Evolutionary conservation across 2,113 vertebrate genomes (phyloP).

Genomic region (Candoia aspera): DNA sequence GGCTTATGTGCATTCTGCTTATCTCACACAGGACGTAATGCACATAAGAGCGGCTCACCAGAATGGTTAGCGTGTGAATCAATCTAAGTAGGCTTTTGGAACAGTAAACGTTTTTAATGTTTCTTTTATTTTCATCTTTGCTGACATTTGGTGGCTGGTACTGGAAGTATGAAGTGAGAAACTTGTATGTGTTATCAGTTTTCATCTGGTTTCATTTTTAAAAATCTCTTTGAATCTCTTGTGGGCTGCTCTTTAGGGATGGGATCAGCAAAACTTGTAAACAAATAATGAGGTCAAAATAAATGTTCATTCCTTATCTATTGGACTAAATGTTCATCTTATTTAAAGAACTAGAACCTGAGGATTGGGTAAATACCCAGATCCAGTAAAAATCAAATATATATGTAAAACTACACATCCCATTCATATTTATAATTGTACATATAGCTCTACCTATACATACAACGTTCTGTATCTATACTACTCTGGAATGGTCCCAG

Average conservation of each 20-base stretch:
- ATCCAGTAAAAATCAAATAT: neutral
- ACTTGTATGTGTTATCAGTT: neutral
- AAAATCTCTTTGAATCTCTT: neutral
- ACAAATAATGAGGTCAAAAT: neutral
- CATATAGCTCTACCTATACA: neutral
- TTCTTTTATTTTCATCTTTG: neutral
- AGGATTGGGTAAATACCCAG: neutral
- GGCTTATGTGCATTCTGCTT: neutral
- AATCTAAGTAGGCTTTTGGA: neutral
- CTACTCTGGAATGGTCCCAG: neutral
- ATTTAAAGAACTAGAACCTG: constrained; percentile 1
- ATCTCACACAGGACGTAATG: neutral
- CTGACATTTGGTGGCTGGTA: neutral
- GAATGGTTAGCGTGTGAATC: neutral
- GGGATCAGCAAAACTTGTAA: neutral
- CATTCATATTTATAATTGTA: neutral
- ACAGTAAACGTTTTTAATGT: neutral
- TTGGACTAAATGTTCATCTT: neutral
- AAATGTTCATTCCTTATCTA: neutral
- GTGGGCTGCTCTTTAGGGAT: neutral
- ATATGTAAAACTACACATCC: neutral
- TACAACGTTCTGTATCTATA: neutral
- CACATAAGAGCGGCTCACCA: neutral
- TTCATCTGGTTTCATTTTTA: neutral
- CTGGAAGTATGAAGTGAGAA: neutral